Base-by-base conservation (phyloP, 2,113 vertebrate species). In the Sigmodon hispidus region DNA sequence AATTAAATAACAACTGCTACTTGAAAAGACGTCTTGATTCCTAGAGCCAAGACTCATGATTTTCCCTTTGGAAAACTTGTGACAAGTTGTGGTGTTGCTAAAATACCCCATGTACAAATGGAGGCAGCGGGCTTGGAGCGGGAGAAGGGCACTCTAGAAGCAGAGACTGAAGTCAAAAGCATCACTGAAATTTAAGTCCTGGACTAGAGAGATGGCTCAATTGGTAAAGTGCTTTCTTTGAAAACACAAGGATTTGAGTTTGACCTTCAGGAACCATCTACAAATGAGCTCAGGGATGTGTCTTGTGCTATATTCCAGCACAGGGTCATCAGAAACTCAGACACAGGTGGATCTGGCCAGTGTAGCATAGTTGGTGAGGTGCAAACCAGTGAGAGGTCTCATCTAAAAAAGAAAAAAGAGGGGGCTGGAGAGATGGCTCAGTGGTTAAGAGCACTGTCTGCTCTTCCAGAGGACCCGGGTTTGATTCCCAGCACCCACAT, bases 11-110 rank as follows among this genome's bases (percentile, higher is more conserved):
- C 29, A 87, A 24, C 4, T 84, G 61, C 6, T 34, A 1, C 84
- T 83, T 34, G 15, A 55, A 55, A 2, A n/a, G 17, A 1, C n/a
- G 63, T 90, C 61, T 67, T 17, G 45, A 48, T n/a, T 91, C 22
- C 48, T 93, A 50, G 45, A 5, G 29, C 50, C 87, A 16, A 69
- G 5, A 57, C 70, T 72, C 8, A 22, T 11, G n/a, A 72, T 40
- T 79, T 59, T 76, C 59, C 34, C 17, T 81, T 90, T 79, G 55
- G 80, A 90, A 93, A 87, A 87, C 70, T 90, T 81, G 83, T 81
- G 67, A 77, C 59, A 65, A 61, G 65, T 8, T 34, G 40, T 22
- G 26, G n/a, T 59, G 69, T 50, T 73, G 63, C 73, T 65, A 50
- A 91, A 57, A 80, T 36, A 52, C 31, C 29, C 16, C 48, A 2